Conservation (phyloP, 2,797 vertebrate genomes). For the Scolopax bukidnonensis region DNA sequence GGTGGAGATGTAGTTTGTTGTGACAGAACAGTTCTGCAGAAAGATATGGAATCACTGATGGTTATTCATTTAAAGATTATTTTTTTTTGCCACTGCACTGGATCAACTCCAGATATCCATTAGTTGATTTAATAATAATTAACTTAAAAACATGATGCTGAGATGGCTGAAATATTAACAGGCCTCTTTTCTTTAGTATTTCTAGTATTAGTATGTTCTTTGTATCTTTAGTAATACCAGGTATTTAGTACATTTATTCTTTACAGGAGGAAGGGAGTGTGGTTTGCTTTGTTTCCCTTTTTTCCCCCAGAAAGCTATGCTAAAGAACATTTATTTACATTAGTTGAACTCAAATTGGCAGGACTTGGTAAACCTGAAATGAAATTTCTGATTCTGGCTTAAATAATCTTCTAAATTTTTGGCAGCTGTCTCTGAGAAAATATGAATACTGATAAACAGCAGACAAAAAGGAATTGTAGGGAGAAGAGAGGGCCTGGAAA, state of each 20-base stretch:
- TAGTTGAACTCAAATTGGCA: neutral
- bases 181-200: neutral
- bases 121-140: neutral
- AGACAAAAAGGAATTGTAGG: neutral
- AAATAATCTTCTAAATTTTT: neutral
- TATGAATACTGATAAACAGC: neutral
- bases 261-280: neutral
- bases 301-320: neutral
- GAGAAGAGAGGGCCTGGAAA: neutral
- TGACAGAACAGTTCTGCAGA: neutral
- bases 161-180: neutral
- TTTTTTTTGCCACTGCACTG: neutral
- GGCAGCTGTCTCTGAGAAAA: neutral
- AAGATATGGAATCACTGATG: neutral
- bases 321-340: neutral
- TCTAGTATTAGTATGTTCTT: no score
- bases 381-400: neutral
- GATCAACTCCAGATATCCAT: neutral
- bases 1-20: neutral
- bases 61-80: neutral
- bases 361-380: neutral
- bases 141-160: neutral
- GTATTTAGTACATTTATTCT: neutral
- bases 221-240: neutral
- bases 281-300: no score